Conservation (phyloP, 2,113 vertebrate species). For the Nanorana parkeri region DNA sequence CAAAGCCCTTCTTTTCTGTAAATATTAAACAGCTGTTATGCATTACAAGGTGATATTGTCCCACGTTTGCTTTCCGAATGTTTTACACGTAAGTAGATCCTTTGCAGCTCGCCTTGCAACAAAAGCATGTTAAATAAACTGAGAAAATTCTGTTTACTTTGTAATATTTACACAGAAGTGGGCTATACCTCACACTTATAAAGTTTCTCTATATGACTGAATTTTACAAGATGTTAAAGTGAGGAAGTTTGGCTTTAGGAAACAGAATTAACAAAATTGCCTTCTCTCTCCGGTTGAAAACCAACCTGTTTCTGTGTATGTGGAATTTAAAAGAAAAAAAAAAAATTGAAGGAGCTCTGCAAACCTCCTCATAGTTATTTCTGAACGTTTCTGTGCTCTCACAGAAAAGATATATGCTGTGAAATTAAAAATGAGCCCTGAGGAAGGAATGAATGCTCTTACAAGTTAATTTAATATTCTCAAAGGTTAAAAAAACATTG, state of each 20-base stretch:
- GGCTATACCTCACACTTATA: constrained; percentile 77
- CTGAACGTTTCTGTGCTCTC: constrained; percentile 17
- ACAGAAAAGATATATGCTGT: constrained; percentile 25
- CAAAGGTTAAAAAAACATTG: not conserved
- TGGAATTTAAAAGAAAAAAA: not conserved
- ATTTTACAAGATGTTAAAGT: constrained; percentile 79
- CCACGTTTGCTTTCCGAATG: constrained; percentile 71
- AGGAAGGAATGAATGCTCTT: not conserved
- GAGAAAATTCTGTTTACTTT: constrained; percentile 79
- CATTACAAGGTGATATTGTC: constrained; percentile 83
- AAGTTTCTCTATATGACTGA: constrained; percentile 79
- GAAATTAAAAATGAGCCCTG: constrained; percentile 29
- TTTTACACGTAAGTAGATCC: constrained; percentile 78
- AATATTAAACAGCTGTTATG: constrained; percentile 82
- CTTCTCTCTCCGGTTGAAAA: constrained; percentile 61
- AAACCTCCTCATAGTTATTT: constrained; percentile 28
- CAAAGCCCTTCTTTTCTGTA: constrained; percentile 78
- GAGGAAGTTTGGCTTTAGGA: constrained; percentile 70
- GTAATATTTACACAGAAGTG: constrained; percentile 81
- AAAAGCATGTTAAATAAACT: constrained; percentile 84
- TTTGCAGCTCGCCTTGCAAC: constrained; percentile 75
- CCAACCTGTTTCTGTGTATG: constrained; percentile 38
- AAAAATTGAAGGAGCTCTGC: not conserved
- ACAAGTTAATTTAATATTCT: constrained; percentile 6
- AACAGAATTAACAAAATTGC: constrained; percentile 61